These are phyloP conservation scores for Corythaeola cristata DNA, from an alignment of 2,113 vertebrate genomes.

Conservation along the genomic window DNA sequence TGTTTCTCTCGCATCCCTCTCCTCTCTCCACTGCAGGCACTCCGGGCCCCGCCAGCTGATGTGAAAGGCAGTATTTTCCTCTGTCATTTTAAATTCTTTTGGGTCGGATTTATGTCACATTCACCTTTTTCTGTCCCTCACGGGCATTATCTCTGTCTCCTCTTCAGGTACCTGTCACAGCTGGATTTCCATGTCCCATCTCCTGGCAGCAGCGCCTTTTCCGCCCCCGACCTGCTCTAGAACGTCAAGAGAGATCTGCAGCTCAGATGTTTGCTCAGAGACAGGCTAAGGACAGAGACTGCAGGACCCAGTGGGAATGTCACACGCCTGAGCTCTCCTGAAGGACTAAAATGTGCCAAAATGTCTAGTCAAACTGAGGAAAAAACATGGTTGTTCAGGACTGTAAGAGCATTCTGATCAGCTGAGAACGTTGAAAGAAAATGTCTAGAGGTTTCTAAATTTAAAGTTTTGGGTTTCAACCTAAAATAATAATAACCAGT, in stretches of 20 bases:
- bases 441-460: background rate
- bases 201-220: background rate
- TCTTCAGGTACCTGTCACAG: too few relatives aligned
- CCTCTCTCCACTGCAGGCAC: too few relatives aligned
- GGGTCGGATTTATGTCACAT: background rate
- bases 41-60: background rate
- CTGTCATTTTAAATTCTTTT: background rate
- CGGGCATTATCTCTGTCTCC: background rate
- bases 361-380: too few relatives aligned
- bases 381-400: too few relatives aligned
- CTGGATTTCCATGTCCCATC: background rate
- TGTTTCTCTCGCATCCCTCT: too few relatives aligned
- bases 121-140: background rate
- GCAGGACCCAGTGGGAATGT: background rate
- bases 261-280: background rate
- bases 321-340: background rate
- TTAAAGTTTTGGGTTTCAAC: background rate
- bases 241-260: too few relatives aligned
- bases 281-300: background rate
- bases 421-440: background rate
- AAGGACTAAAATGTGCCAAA: too few relatives aligned
- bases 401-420: background rate
- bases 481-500: background rate
- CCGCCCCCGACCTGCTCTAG: fast-evolving
- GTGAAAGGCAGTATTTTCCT: background rate